Conservation (phyloP, 2,797 vertebrate genomes). For the Setipinna tenuifilis region DNA sequence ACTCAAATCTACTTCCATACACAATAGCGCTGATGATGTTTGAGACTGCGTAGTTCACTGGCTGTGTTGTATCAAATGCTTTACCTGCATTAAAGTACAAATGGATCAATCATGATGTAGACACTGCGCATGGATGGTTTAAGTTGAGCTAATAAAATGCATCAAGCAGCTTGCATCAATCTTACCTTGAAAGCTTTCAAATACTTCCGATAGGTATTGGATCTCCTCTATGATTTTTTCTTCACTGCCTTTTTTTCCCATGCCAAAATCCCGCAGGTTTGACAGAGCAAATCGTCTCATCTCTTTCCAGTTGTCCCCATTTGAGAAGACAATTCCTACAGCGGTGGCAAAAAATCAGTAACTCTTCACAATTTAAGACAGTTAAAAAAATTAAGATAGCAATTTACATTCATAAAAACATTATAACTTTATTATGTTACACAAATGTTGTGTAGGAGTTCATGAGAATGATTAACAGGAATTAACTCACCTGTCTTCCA, state of each 20-base stretch:
- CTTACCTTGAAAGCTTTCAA: constrained; percentile 69
- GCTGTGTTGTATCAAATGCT: constrained; percentile 57
- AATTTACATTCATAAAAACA: too few relatives aligned
- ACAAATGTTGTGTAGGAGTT: too few relatives aligned
- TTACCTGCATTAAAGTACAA: constrained; percentile 52
- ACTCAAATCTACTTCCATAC: constrained; percentile 55
- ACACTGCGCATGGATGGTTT: background rate
- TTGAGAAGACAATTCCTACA: constrained; percentile 72
- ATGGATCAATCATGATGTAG: background rate
- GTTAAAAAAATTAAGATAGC: too few relatives aligned
- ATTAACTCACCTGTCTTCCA: too few relatives aligned
- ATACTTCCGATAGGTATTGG: constrained; percentile 58
- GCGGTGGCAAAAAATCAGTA: background rate
- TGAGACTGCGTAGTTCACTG: constrained; percentile 57
- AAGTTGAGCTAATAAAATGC: background rate
- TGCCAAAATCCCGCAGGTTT: constrained; percentile 73
- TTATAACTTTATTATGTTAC: too few relatives aligned
- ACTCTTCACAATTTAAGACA: too few relatives aligned
- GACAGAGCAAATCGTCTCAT: constrained; percentile 72
- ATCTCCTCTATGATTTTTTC: constrained; percentile 73
- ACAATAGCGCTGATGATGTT: constrained; percentile 55
- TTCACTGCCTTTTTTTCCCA: constrained; percentile 71
- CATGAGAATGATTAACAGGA: too few relatives aligned
- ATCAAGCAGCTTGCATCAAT: background rate
- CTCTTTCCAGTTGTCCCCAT: constrained; percentile 75